Percentiles rank a stretch among this genome's conserved stretches.
phyloP scores from a whole-genome alignment of 2,797 vertebrate species.

The Enteromius mattozi region DNA sequence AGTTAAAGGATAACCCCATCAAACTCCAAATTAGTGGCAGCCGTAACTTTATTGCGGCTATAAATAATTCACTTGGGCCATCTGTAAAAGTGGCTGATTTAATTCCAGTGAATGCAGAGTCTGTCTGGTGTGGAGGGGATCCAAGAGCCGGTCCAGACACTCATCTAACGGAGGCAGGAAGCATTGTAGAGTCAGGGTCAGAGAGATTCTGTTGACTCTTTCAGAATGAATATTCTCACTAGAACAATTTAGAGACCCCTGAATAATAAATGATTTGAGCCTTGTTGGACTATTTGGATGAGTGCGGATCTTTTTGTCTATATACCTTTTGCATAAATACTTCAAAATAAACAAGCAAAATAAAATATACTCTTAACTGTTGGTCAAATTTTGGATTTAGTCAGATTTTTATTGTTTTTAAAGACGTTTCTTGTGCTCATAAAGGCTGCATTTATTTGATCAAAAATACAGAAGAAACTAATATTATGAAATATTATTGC shows the following conservation, averaged over 20 bases:
- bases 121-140: background rate
- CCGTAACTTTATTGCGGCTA: conserved; percentile 36
- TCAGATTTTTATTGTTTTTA: background rate
- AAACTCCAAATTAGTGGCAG: conserved; percentile 44
- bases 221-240: background rate
- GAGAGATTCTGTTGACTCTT: background rate
- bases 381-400: background rate
- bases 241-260: background rate
- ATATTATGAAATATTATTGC: no score
- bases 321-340: no score
- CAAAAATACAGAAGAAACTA: no score
- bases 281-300: no score
- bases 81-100: conserved; percentile 40
- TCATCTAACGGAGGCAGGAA: background rate
- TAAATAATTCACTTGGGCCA: conserved; percentile 38
- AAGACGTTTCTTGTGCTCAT: background rate
- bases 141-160: background rate
- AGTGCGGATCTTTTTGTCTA: no score
- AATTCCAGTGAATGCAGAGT: conserved; percentile 22
- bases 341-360: background rate
- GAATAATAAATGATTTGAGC: no score
- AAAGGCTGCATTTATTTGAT: background rate
- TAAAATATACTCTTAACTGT: background rate
- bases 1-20: conserved; percentile 36
- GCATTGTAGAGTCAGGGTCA: background rate